Conservation (phyloP, 2,888 invertebrate genomes). For the Metalampra italica region DNA sequence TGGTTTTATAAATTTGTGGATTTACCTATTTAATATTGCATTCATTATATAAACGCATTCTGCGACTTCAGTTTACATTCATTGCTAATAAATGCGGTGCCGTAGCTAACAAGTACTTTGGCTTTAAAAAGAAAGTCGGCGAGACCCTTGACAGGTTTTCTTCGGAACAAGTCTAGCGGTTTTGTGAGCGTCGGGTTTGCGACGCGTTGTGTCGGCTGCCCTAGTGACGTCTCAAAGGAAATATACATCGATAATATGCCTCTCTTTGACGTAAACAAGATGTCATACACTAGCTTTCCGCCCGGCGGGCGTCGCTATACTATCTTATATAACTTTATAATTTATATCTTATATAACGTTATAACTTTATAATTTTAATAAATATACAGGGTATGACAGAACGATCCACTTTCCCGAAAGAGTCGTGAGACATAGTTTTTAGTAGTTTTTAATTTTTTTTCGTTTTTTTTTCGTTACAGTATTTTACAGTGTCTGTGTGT, state of each 20-base stretch:
- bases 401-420: too few relatives aligned
- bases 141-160: constrained; percentile 54
- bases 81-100: not conserved
- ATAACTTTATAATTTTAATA: too few relatives aligned
- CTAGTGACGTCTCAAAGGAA: constrained; percentile 25
- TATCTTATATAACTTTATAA: too few relatives aligned
- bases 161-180: constrained; percentile 44
- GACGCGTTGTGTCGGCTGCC: constrained; percentile 36
- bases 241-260: constrained; percentile 28
- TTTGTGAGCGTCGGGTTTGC: constrained; percentile 35
- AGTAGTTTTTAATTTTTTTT: too few relatives aligned
- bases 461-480: too few relatives aligned
- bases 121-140: constrained; percentile 51
- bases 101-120: constrained; percentile 35
- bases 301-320: not conserved
- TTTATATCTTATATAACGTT: too few relatives aligned
- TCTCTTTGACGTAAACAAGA: constrained; percentile 13
- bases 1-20: too few relatives aligned
- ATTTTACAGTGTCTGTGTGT: too few relatives aligned
- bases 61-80: not conserved
- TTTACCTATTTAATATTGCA: too few relatives aligned
- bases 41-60: too few relatives aligned
- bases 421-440: too few relatives aligned
- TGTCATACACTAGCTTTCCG: constrained; percentile 1
- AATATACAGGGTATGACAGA: too few relatives aligned